Evolutionary conservation across 2,113 vertebrate genomes (phyloP).

Genomic region (Cheirogaleus medius): DNA sequence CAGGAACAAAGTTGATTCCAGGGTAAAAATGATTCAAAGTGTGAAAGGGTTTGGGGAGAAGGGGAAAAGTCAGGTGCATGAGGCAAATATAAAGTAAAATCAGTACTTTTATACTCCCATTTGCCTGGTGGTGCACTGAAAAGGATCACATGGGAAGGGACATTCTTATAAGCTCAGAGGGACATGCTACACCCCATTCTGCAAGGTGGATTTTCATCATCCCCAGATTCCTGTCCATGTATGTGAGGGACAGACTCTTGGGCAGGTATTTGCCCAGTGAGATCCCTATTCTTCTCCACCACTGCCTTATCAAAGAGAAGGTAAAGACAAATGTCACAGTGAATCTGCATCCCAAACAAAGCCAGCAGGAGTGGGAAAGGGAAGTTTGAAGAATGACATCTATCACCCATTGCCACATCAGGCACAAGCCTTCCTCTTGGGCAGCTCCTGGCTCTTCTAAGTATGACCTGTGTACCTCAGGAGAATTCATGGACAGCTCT

Average conservation of each 20-base stretch:
- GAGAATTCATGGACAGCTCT: background rate
- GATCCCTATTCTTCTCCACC: background rate
- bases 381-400: background rate
- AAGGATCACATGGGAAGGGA: background rate
- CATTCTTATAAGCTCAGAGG: background rate
- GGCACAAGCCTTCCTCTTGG: background rate
- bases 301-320: background rate
- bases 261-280: background rate
- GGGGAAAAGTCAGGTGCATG: background rate
- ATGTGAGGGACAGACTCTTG: background rate
- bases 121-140: background rate
- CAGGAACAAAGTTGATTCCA: background rate
- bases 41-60: background rate
- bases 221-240: background rate
- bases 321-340: background rate
- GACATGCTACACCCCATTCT: rapidly evolving
- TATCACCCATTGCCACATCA: too few relatives aligned
- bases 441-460: background rate
- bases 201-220: background rate
- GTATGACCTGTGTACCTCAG: background rate
- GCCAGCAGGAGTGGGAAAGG: background rate
- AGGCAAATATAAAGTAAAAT: background rate
- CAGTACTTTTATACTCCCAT: background rate
- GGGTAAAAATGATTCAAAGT: background rate
- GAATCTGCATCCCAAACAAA: background rate